Evolutionary conservation across 2,888 invertebrate species (phyloP).

Genomic region (Fissipunctia ypsillon): DNA sequence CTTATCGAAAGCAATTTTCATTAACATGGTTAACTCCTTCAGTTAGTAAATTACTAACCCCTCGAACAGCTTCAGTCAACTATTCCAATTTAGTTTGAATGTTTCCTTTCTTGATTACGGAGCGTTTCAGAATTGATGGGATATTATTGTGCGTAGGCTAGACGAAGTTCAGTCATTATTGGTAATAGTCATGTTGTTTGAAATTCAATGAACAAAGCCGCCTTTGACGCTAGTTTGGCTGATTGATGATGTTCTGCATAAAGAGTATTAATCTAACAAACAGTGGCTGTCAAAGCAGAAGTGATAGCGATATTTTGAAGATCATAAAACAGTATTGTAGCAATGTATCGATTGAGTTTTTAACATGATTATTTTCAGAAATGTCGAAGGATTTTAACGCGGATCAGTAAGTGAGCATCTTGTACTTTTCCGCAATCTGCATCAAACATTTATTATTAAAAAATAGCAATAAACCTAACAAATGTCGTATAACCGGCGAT

Average conservation of each 20-base stretch:
- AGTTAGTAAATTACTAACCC: slow-evolving; percentile 73
- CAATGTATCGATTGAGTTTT: neutral
- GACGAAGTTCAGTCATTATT: slow-evolving; percentile 59
- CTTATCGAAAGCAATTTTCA: slow-evolving; percentile 76
- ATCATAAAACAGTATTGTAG: too few species aligned
- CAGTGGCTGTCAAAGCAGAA: slow-evolving; percentile 21
- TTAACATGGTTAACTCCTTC: slow-evolving; percentile 73
- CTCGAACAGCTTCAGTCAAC: slow-evolving; percentile 71
- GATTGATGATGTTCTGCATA: slow-evolving; percentile 45
- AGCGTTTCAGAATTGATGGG: slow-evolving; percentile 69
- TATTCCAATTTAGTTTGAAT: slow-evolving; percentile 80
- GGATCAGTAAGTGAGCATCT: too few species aligned
- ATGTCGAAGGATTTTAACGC: too few species aligned
- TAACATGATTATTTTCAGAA: too few species aligned
- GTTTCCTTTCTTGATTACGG: slow-evolving; percentile 77
- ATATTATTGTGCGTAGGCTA: slow-evolving; percentile 67
- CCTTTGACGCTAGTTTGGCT: slow-evolving; percentile 40
- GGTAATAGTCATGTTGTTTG: slow-evolving; percentile 51
- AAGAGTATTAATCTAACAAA: slow-evolving; percentile 28
- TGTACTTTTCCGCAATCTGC: too few species aligned
- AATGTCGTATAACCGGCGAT: too few species aligned
- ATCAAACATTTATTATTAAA: too few species aligned
- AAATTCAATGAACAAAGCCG: slow-evolving; percentile 52
- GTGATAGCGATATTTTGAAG: neutral
- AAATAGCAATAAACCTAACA: too few species aligned